A percentile compares a stretch with the other conserved stretches of the same genome.
Evolutionary conservation across 2,113 vertebrate species (phyloP).

Genomic region (Struthidea cinerea): DNA sequence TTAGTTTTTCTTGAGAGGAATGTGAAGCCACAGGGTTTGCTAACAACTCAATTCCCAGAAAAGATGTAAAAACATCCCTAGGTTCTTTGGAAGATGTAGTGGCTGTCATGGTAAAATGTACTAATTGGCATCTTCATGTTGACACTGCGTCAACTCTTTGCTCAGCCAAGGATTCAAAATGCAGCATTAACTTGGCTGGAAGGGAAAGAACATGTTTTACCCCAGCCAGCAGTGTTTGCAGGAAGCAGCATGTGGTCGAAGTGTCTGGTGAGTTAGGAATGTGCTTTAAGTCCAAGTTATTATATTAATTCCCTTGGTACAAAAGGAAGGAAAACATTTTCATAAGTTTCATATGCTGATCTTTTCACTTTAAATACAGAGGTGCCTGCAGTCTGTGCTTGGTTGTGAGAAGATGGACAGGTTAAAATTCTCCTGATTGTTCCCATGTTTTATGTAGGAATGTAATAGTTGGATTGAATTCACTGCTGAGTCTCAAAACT

Average conservation of each 20-base stretch:
- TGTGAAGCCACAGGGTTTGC: not conserved
- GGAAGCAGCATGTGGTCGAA: not conserved
- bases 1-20: conserved; percentile 25
- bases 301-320: not conserved
- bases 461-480: not conserved
- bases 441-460: not conserved
- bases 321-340: not conserved
- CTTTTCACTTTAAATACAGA: not conserved
- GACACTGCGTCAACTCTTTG: conserved; percentile 39
- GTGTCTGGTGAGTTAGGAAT: not conserved
- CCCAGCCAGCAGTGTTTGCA: conserved; percentile 8
- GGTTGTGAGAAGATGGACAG: not conserved
- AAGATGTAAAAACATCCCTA: not conserved
- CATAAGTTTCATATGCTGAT: not conserved
- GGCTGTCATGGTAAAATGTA: conserved; percentile 40
- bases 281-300: not conserved
- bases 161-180: conserved; percentile 36
- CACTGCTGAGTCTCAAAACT: not conserved
- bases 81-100: conserved; percentile 6
- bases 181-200: conserved; percentile 44
- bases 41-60: not conserved
- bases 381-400: not conserved
- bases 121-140: conserved; percentile 61
- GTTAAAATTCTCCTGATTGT: not conserved
- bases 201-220: not conserved